Base-by-base conservation (phyloP, 2,888 invertebrate genomes). In the Danaus chrysippus region DNA sequence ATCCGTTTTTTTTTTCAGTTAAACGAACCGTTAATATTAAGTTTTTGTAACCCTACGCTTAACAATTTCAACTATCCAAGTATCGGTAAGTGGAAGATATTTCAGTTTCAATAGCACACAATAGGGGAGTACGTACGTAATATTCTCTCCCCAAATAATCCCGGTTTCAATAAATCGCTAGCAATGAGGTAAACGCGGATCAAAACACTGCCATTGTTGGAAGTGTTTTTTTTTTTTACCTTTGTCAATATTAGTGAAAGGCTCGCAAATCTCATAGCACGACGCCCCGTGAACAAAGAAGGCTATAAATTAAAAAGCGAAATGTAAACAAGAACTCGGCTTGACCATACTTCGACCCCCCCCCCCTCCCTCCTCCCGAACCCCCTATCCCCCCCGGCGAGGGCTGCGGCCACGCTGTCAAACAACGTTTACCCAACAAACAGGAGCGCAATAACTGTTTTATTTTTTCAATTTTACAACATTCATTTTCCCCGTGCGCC, bases 401-500 rank as follows among this genome's bases (percentile, higher is more conserved):
- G 64, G 68, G 68, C 67, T 69, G 72, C 70, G 75, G 75, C 70
- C 71, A 72, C 73, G 73, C 81, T 81, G 85, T 86, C 87, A 84
- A 88, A 87, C 87, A 86, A 83, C 84, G 81, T 84, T 86, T 84
- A 85, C 77, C 82, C 81, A 82, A 82, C 83, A 83, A 85, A 79
- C 82, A 77, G 65, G 62, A 79, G 74, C 75, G 81, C 80, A 84
- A 86, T 84, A 87, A 86, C 84, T 85, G 77, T 76, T 78, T 85
- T 85, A 82, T 84, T 80, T 81, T 63, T 77, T 76, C 63, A 66
- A 66, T 79, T 83, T 84, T 78, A 79, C 76, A 76, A 81, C 78
- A 78, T 79, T 67, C 64, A 68, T 68, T 68, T 79, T 81, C 76
- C 78, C 78, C 68, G 72, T 73, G 76, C 79, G 76, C 78, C 79